Evolutionary conservation across 2,113 vertebrate species (phyloP), one percentile per base, ranked within the genome.

Genomic region (Lasiurus cinereus): DNA sequence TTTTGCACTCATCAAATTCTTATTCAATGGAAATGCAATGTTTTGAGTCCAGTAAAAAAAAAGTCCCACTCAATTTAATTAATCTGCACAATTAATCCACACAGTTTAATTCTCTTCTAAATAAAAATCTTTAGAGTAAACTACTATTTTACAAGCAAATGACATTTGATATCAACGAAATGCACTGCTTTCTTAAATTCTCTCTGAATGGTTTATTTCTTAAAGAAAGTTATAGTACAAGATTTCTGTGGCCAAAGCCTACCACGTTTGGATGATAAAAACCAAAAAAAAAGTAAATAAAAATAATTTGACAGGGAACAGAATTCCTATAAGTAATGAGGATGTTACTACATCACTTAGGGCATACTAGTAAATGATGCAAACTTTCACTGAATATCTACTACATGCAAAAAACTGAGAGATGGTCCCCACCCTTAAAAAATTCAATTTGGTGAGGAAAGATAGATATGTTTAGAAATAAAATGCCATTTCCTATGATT

Each of bases 121-220:
- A 96, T 78, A 91, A 91, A 94, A 90, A 88, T 52, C 48, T 82
- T 88, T 62, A 88, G 89, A 85, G 66, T 91, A 90, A 24, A 24
- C 56, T 62, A 87, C 18, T 88, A 64, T 83, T 70, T 56, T 78
- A 95, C 3, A 92, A 89, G 39, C 69, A 89, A 94, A 94, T 73
- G 73, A 67, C 13, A 84, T 62, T 8, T 91, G 29, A 72, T 70
- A 88, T 94, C 67, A 90, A 88, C 19, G 72, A 93, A 94, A 39
- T 62, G 73, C 0, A 48, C 0, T 18, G 43, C 31, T 90, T 90
- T 93, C 73, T 83, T 86, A 16, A 66, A 92, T 64, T 86, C 39
- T 66, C 12, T 83, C 66, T 54, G 54, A 93, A 88, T 18, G 91
- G 52, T 7, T 92, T 14, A 31, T 88, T 92, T 87, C 79, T 87